A percentile compares a stretch with the other conserved stretches of the same genome.
Conservation (phyloP, 2,888 invertebrate genomes). For the Drosophila birchii region DNA sequence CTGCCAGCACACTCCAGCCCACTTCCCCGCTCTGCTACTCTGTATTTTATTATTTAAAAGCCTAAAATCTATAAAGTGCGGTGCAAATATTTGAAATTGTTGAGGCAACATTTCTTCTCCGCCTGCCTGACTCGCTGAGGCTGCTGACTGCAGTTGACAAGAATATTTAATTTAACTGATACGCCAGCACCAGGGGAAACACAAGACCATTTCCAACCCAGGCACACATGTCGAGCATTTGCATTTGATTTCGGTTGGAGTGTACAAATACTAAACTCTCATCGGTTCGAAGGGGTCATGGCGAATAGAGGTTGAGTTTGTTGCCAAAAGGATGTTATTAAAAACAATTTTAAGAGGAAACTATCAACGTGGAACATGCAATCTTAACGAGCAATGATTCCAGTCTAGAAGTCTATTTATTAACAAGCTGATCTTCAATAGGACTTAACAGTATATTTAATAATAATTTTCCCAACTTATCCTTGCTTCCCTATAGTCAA, state of each 20-base stretch:
- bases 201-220: constrained; percentile 30
- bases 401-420: too few relatives aligned
- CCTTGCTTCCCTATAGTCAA: too few relatives aligned
- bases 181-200: constrained; percentile 22
- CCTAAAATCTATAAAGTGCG: constrained; percentile 79
- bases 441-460: too few relatives aligned
- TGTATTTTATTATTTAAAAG: constrained; percentile 78
- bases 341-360: too few relatives aligned
- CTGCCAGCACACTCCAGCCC: constrained; percentile 38
- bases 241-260: constrained; percentile 40
- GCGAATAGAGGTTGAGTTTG: background rate
- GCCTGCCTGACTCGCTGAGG: constrained; percentile 56
- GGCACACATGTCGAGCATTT: constrained; percentile 40
- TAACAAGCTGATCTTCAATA: too few relatives aligned
- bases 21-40: constrained; percentile 30
- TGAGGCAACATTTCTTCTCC: constrained; percentile 61
- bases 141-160: constrained; percentile 70
- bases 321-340: too few relatives aligned
- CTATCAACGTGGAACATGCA: too few relatives aligned
- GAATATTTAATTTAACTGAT: constrained; percentile 74
- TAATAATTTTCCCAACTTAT: too few relatives aligned
- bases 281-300: background rate
- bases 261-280: constrained; percentile 12
- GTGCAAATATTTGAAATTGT: constrained; percentile 77
- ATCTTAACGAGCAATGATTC: too few relatives aligned